These are phyloP conservation scores for Tauraco erythrolophus DNA, from an alignment of 2,113 vertebrate genomes.

Conservation along the genomic window DNA sequence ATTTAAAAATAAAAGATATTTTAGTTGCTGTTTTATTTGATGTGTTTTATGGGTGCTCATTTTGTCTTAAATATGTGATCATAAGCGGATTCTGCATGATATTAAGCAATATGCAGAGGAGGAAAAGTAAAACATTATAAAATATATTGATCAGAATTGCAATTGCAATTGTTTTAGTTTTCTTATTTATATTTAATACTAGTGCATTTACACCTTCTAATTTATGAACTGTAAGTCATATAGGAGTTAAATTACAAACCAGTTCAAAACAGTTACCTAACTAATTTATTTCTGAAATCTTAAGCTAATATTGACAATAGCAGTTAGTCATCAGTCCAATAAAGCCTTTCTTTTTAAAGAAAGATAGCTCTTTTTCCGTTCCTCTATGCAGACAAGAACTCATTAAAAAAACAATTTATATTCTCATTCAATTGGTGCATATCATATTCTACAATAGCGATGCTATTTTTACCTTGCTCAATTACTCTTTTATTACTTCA, in stretches of 20 bases:
- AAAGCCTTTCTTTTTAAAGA: not conserved
- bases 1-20: not conserved
- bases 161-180: not conserved
- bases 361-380: not conserved
- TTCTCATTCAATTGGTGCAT: not conserved
- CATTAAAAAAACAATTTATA: not conserved
- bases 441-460: not conserved
- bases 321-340: not conserved
- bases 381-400: not conserved
- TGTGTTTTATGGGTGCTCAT: not conserved
- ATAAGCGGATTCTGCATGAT: not conserved
- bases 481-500: not conserved
- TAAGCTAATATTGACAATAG: not conserved
- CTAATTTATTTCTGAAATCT: slow-evolving; percentile 12
- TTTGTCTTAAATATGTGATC: not conserved
- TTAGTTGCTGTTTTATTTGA: not conserved
- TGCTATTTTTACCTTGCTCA: not conserved
- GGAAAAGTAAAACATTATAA: not conserved
- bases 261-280: not conserved
- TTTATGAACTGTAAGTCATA: not conserved
- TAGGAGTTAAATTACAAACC: not conserved
- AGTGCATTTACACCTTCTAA: not conserved
- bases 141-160: not conserved
- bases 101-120: not conserved
- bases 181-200: not conserved